A percentile compares a stretch with the other conserved stretches of the same genome.
phyloP scores from a whole-genome alignment of 1,140 invertebrate species.

The Pseudachorutes palmiensis region DNA sequence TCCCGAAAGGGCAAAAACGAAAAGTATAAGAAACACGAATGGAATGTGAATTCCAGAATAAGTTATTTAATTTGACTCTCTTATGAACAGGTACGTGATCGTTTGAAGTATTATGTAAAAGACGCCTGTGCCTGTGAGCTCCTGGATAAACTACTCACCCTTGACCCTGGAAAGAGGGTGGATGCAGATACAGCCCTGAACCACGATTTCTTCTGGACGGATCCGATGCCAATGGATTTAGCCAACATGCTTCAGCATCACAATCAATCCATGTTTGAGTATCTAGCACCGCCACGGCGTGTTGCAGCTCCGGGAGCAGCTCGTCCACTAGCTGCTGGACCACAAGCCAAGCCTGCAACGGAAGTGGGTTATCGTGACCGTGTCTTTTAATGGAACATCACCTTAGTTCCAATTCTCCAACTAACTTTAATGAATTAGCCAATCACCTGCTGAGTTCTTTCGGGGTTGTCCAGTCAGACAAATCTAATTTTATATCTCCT shows the following conservation, averaged over 20 bases:
- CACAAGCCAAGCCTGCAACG: not conserved
- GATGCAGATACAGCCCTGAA: conserved; percentile 89
- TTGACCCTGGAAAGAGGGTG: conserved; percentile 84
- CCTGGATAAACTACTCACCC: conserved; percentile 79
- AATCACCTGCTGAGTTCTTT: too few species aligned
- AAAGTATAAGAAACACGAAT: conserved; percentile 60
- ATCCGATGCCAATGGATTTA: conserved; percentile 87
- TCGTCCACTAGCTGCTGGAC: conserved; percentile 8
- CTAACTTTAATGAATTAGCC: too few species aligned
- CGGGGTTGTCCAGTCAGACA: too few species aligned
- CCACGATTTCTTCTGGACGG: conserved; percentile 97
- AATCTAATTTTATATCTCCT: too few species aligned
- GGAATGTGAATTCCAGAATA: too few species aligned
- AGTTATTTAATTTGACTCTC: too few species aligned
- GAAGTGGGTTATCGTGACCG: conserved; percentile 14
- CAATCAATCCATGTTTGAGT: conserved; percentile 94
- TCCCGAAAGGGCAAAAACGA: conserved; percentile 82
- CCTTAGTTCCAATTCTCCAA: too few species aligned
- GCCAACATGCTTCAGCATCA: conserved; percentile 89
- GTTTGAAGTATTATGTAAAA: conserved; percentile 83
- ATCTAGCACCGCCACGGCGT: conserved; percentile 70
- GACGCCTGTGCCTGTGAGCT: conserved; percentile 87
- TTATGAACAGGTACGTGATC: conserved; percentile 61
- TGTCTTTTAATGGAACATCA: conserved; percentile 13
- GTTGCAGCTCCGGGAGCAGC: conserved; percentile 39